Evolutionary conservation across 92 coral and sea anemone genomes (phyloP).

Genomic region (Siderastrea radians): DNA sequence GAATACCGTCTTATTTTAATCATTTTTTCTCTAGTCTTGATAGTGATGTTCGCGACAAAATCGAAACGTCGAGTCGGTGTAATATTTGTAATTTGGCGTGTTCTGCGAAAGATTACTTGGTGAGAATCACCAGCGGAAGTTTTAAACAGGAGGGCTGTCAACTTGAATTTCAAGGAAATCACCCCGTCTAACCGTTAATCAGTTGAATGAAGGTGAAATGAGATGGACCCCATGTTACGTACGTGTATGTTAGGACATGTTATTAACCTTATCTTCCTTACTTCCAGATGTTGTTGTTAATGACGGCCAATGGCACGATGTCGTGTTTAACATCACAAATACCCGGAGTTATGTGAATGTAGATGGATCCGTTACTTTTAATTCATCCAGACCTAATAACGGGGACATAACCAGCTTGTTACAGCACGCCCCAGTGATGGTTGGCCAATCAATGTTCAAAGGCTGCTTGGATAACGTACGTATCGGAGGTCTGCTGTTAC

Average conservation of each 20-base stretch:
- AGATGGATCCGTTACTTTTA: constrained; percentile 24
- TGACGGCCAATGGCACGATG: constrained; percentile 88
- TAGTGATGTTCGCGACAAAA: no score
- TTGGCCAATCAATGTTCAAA: constrained; percentile 68
- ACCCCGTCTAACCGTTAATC: neutral
- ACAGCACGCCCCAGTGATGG: constrained; percentile 34
- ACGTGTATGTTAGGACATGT: no score
- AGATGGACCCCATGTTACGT: no score
- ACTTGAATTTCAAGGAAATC: neutral
- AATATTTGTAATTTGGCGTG: no score
- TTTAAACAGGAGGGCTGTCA: no score
- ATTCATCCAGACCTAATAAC: constrained; percentile 3
- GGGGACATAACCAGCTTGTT: constrained; percentile 57
- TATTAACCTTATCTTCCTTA: neutral
- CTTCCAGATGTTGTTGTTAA: constrained; percentile 67
- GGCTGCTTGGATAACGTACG: constrained; percentile 90
- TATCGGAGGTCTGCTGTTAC: constrained; percentile 86
- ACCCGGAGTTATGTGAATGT: constrained; percentile 58
- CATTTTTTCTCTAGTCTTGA: no score
- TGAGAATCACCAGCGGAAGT: no score
- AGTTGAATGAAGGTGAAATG: neutral
- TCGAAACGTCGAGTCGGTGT: no score
- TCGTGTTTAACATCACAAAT: constrained; percentile 66
- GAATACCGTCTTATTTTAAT: no score
- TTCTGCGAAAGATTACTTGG: no score